phyloP scores from a whole-genome alignment of 2,888 invertebrate genomes.

The Thera obeliscata region DNA sequence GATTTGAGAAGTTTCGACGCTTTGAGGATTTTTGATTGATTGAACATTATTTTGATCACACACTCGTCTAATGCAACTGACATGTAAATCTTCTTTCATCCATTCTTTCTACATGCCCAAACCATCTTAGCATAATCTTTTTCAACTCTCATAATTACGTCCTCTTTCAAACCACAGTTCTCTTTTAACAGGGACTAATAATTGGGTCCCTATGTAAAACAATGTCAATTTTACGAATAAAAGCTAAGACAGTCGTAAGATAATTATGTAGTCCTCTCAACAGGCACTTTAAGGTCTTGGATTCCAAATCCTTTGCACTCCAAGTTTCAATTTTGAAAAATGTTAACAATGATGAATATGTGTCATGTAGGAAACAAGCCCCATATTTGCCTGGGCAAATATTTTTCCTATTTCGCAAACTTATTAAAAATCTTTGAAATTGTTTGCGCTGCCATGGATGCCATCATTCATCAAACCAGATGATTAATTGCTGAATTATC shows the following conservation, averaged over 20 bases:
- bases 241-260: too few species aligned
- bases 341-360: neutral
- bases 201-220: too few species aligned
- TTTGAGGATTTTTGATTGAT: slow-evolving; percentile 8
- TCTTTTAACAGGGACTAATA: too few species aligned
- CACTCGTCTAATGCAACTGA: slow-evolving; percentile 2
- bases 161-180: too few species aligned
- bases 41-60: slow-evolving; percentile 17
- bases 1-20: slow-evolving; percentile 29
- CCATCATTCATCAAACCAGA: slow-evolving; percentile 43
- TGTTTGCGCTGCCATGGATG: slow-evolving; percentile 40
- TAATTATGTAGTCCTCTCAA: too few species aligned
- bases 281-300: too few species aligned
- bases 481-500: slow-evolving; percentile 48
- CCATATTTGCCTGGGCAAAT: slow-evolving; percentile 16
- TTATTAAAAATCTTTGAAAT: slow-evolving; percentile 45
- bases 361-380: slow-evolving; percentile 2
- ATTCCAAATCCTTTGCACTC: too few species aligned
- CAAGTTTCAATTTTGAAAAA: too few species aligned
- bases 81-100: neutral
- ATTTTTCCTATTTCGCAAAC: slow-evolving; percentile 35
- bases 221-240: too few species aligned
- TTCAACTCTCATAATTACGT: too few species aligned
- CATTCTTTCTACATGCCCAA: too few species aligned
- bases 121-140: too few species aligned